Evolutionary conservation across 2,888 invertebrate genomes (phyloP), one percentile per base, ranked within the genome.

Genomic region (Drosophila paramelanica): DNA sequence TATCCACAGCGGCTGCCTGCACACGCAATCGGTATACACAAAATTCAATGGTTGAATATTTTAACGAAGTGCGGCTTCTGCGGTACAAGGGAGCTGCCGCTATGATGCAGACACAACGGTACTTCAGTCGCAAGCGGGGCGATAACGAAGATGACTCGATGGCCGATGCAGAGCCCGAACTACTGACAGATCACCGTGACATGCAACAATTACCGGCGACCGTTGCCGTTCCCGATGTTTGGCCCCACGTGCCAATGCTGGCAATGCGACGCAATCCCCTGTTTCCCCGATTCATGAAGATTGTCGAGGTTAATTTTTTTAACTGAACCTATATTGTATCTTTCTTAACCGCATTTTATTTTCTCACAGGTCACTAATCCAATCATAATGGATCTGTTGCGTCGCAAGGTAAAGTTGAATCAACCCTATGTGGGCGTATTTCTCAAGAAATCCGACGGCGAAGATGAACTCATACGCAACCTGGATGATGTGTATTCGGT

Each of bases 351-450:
- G 0, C 1, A 14, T 20, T 7, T 1, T 13, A 25, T 17, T 11
- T 23, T 8, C 23, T 1, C n/a, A 53, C 92, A 97, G 96, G 93
- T 99, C 43, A 95, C 96, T 36, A 96, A 99, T 93, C 96, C 97
- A 45, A 94, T 95, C 57, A 93, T 99, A 59, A 97, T 98, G 90
- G 97, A 98, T 90, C 91, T 99, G 49, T 95, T 99, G 66, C 94
- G 98, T 89, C 95, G 98, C 73, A 99, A 99, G 93, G 97, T 99
- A 0, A 96, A 97, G 92, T 92, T 99, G 14, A 98, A 98, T 92
- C 98, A 98, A 91, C 99, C 99, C 0, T 99, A 99, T 90, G 96
- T 98, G 51, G 99, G 99, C 5, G 96, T 99, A 52, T 99, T 99
- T 91, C 93, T 99, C 81, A 98, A 98, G 89, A 97, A 96, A 91